Conservation (phyloP, 2,888 invertebrate genomes). For the Venusia cambrica region DNA sequence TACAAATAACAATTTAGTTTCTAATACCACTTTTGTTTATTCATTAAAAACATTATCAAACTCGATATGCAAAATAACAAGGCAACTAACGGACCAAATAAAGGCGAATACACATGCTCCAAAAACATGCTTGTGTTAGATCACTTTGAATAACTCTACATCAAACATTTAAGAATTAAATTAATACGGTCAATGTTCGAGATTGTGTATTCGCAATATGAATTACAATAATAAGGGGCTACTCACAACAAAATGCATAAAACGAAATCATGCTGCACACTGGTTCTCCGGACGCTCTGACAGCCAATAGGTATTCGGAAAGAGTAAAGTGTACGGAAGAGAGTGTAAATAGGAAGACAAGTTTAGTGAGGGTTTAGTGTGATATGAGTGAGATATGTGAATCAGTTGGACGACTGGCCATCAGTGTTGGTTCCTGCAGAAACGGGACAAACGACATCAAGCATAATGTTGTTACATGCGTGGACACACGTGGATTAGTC, state of each 20-base stretch:
- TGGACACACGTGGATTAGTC: constrained; percentile 66
- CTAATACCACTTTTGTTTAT: constrained; percentile 6
- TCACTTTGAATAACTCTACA: too few species aligned
- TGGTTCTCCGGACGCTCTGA: constrained; percentile 57
- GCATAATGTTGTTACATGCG: constrained; percentile 68
- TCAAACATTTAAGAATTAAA: too few species aligned
- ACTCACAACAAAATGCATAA: constrained; percentile 79
- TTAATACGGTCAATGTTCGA: background rate
- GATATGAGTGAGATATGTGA: constrained; percentile 37
- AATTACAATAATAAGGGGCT: constrained; percentile 42
- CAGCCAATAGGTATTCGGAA: constrained; percentile 45
- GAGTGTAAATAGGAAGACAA: constrained; percentile 15
- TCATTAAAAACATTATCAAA: constrained; percentile 18
- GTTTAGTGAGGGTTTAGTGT: constrained; percentile 26
- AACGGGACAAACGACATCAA: constrained; percentile 72
- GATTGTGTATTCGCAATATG: constrained; percentile 5
- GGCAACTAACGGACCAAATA: constrained; percentile 34
- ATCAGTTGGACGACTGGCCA: constrained; percentile 69
- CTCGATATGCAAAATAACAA: constrained; percentile 43
- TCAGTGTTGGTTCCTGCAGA: constrained; percentile 77
- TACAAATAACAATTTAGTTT: constrained; percentile 25
- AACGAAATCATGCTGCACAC: constrained; percentile 75
- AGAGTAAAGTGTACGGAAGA: constrained; percentile 22
- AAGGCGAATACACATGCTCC: constrained; percentile 28
- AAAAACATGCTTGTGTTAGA: constrained; percentile 1